These are phyloP conservation scores for Oxyteleia sp. DNA, from an alignment of 2,888 invertebrate genomes.

Conservation along the genomic window DNA sequence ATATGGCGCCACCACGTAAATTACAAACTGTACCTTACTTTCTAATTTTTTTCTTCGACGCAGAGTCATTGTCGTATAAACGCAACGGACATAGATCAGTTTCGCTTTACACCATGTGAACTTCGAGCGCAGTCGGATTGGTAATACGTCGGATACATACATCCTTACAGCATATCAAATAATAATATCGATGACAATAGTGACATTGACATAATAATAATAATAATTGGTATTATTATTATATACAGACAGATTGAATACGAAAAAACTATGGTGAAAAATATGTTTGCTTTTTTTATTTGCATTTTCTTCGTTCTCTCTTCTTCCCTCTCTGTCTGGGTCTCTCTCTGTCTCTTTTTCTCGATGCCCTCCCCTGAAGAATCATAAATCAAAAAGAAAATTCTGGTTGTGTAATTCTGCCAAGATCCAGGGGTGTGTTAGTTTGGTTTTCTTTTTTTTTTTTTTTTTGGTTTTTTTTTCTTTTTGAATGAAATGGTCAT, in stretches of 20 bases:
- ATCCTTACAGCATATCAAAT: constrained; percentile 80
- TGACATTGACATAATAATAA: constrained; percentile 70
- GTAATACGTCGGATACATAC: constrained; percentile 77
- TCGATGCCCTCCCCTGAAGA: background rate
- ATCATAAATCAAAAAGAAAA: constrained; percentile 76
- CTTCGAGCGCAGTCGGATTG: constrained; percentile 73
- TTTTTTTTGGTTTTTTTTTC: too few relatives aligned
- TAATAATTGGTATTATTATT: constrained; percentile 53
- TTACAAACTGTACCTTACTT: constrained; percentile 62
- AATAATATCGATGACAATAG: constrained; percentile 71
- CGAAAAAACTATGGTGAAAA: constrained; percentile 66
- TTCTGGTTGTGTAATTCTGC: constrained; percentile 82
- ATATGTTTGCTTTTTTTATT: constrained; percentile 52
- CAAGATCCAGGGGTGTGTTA: constrained; percentile 81
- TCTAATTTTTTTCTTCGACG: constrained; percentile 34
- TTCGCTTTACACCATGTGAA: constrained; percentile 64
- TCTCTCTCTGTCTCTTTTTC: constrained; percentile 1
- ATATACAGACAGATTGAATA: constrained; percentile 69
- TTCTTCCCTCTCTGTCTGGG: background rate
- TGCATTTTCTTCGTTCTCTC: constrained; percentile 6
- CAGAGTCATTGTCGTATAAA: constrained; percentile 49
- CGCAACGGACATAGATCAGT: constrained; percentile 34
- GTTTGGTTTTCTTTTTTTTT: too few relatives aligned
- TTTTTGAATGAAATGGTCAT: too few relatives aligned
- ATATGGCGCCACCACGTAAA: constrained; percentile 63